Conservation (phyloP, 2,113 vertebrate genomes). For the Macquaria ambigua region DNA sequence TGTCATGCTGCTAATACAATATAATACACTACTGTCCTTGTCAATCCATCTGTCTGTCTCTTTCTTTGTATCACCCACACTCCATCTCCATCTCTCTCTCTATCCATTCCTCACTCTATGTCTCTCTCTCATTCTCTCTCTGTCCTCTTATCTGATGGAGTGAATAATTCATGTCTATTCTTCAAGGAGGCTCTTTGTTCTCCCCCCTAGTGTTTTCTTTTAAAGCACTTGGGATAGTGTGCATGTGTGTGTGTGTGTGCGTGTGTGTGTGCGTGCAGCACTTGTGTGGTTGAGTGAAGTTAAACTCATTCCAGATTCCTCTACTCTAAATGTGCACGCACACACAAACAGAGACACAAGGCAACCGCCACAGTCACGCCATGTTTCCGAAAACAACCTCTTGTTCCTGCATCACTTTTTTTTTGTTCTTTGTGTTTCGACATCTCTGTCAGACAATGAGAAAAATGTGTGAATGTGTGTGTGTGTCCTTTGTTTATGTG, state of each 20-base stretch:
- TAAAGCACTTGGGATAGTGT: slow-evolving; percentile 59
- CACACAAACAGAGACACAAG: neutral
- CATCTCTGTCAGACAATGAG: slow-evolving; percentile 9
- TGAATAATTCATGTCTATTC: slow-evolving; percentile 80
- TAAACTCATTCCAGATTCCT: slow-evolving; percentile 28
- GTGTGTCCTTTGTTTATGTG: neutral
- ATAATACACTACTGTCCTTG: slow-evolving; percentile 53
- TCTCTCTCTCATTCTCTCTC: slow-evolving; percentile 42
- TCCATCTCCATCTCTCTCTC: slow-evolving; percentile 35
- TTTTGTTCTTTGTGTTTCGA: neutral
- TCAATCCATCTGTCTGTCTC: slow-evolving; percentile 64
- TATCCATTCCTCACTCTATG: slow-evolving; percentile 31
- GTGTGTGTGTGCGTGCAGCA: slow-evolving; percentile 23
- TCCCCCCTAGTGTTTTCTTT: slow-evolving; percentile 62
- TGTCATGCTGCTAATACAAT: slow-evolving; percentile 47
- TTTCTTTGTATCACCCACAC: slow-evolving; percentile 44
- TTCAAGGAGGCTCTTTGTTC: slow-evolving; percentile 77
- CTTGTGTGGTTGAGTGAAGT: slow-evolving; percentile 34
- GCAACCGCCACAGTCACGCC: neutral
- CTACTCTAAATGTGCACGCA: neutral
- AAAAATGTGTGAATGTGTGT: slow-evolving; percentile 2
- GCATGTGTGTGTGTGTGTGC: slow-evolving; percentile 8
- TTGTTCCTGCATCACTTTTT: neutral
- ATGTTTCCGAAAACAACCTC: neutral
- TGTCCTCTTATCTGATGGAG: slow-evolving; percentile 66